Percentiles rank a stretch among this genome's conserved stretches.
phyloP scores from a whole-genome alignment of 2,113 vertebrate genomes.

The Fulica atra region DNA sequence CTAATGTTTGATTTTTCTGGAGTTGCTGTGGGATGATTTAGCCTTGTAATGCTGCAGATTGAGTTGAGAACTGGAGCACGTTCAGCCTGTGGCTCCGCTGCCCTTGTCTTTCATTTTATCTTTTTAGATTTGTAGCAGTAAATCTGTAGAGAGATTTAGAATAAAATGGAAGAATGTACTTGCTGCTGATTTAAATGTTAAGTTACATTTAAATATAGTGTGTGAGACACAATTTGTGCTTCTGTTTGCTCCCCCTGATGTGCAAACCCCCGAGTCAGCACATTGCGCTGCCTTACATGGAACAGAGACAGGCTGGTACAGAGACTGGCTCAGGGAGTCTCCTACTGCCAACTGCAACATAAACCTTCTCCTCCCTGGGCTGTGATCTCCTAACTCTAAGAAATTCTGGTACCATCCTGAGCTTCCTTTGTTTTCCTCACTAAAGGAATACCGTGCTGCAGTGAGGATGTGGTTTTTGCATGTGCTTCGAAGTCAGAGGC shows the following conservation, averaged over 20 bases:
- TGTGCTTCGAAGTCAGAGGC: neutral
- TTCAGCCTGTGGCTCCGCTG: neutral
- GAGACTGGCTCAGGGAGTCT: neutral
- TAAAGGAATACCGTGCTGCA: accelerated
- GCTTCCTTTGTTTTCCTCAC: neutral
- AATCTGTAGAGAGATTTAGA: neutral
- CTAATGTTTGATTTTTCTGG: neutral
- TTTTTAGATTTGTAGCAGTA: neutral
- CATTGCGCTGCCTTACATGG: neutral
- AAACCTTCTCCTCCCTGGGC: neutral
- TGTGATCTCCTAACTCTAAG: neutral
- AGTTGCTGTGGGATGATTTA: neutral
- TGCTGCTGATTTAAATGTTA: neutral
- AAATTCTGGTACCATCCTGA: neutral
- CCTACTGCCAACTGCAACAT: neutral
- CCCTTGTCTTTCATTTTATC: neutral
- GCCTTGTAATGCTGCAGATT: neutral
- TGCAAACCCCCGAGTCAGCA: neutral
- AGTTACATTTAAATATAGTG: neutral
- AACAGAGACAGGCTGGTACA: neutral
- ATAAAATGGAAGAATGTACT: neutral
- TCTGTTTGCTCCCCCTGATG: neutral
- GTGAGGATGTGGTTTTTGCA: neutral
- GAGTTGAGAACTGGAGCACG: neutral
- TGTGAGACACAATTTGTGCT: neutral